Base-by-base conservation (phyloP, 2,797 vertebrate genomes). In the Loriculus beryllinus region DNA sequence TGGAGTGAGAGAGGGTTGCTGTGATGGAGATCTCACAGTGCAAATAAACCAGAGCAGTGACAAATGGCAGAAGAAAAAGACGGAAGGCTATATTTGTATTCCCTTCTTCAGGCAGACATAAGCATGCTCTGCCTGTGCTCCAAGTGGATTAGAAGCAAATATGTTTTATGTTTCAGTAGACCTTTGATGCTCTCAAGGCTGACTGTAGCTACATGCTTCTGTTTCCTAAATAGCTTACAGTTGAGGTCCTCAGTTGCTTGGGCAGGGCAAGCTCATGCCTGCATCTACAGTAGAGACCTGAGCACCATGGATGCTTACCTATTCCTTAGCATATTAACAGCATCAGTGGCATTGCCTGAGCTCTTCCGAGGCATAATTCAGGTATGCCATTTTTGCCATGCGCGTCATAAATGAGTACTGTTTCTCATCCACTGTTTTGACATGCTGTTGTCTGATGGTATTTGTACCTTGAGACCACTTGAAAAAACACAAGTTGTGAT, bases 231-330 rank as follows among this genome's bases (percentile, higher is more conserved):
- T 54, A 68, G 23, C 13, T 70, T 82, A 8, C 5, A 64, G 10
- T 28, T 26, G 69, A 48, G 43, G 28, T 5, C 43, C 82, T 70
- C 20, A 70, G 22, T 14, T 82, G 51, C 60, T 54, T 79, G 68
- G n/a, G 40, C 19, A 80, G 56, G 69, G 42, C 49, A 80, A 82
- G 63, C 14, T 78, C 3, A 3, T 51, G 25, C 22, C 40, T 87
- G 8, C 16, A 47, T 67, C 60, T 29, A 13, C 9, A 22, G 19
- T 8, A 26, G n/a, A 23, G n/a, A 22, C 10, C 47, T 31, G 28
- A 59, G 42, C 6, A 26, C 23, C 2, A 0, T 0, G 7, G 18
- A 49, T 16, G 6, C 31, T 59, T 43, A 40, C 3, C 18, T 54
- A 1, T 35, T 76, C 9, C 19, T 74, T 31, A 78, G 47, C 18